A percentile compares a stretch with the other conserved stretches of the same genome.
Conservation (phyloP, 2,888 invertebrate species). For the Cheilosia scutellata region DNA sequence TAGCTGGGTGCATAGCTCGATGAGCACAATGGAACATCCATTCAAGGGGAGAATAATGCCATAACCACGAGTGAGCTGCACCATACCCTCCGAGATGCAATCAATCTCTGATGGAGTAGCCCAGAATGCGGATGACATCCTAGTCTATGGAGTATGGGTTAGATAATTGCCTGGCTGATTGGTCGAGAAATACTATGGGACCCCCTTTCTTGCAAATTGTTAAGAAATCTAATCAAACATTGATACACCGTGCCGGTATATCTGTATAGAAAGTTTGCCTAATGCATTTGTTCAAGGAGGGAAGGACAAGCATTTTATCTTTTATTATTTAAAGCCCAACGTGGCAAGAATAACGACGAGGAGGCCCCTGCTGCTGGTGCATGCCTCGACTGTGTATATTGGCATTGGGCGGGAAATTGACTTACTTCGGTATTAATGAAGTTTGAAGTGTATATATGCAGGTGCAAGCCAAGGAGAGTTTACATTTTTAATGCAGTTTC, state of each 20-base stretch:
- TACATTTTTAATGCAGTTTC: conserved; percentile 37
- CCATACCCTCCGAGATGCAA: not conserved
- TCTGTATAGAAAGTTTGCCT: conserved; percentile 5
- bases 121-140: conserved; percentile 7
- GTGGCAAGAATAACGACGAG: conserved; percentile 1
- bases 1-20: conserved; percentile 40
- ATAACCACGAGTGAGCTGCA: conserved; percentile 17
- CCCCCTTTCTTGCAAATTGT: conserved; percentile 28
- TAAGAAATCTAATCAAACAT: conserved; percentile 60
- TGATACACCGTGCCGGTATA: conserved; percentile 13
- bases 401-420: conserved; percentile 60
- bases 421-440: conserved; percentile 70
- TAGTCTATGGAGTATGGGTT: not conserved
- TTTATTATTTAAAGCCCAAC: conserved; percentile 11
- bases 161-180: conserved; percentile 19
- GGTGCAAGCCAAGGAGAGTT: conserved; percentile 15
- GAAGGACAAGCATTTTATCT: conserved; percentile 2
- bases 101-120: conserved; percentile 9
- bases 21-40: conserved; percentile 46
- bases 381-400: conserved; percentile 38
- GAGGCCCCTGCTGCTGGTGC: not conserved
- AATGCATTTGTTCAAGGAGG: conserved; percentile 24
- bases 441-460: conserved; percentile 52
- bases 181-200: not conserved
- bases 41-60: conserved; percentile 46